Base-by-base conservation (phyloP, 2,113 vertebrate species). In the Pycnonotus jocosus region DNA sequence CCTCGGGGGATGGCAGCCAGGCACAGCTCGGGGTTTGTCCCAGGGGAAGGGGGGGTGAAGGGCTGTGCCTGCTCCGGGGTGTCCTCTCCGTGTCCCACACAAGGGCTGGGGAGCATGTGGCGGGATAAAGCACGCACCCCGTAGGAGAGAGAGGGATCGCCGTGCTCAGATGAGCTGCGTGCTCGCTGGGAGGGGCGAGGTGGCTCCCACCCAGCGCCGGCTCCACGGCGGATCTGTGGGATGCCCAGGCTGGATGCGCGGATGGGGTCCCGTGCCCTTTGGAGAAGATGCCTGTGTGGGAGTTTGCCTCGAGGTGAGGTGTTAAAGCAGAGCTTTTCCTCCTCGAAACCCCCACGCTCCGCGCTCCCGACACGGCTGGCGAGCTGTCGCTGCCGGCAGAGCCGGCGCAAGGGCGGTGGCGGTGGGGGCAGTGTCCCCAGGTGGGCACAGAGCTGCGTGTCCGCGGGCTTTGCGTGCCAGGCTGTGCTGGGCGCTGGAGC, bases 291-390 rank as follows among this genome's bases (percentile, higher is more conserved):
- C 54, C 22, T 31, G 40, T 53, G 85, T 77, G 74, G 92, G 82
- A 82, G 79, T 77, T 95, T 12, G 66, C 45, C 70, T 61, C 4
- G 2, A 25, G 91, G 40, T 61, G 78, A 76, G 50, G 44, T 73
- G 82, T 12, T 80, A 42, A 9, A 69, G 90, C 53, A 42, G 66
- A 95, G 79, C 42, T 76, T 72, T 62, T 61, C 53, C 42, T 88
- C 53, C 70, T 51, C 0, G 1, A 15, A 68, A 24, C 81, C 87
- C 72, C 72, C 44, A 10, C 7, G 5, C 76, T 38, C 42, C 23
- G 58, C 1, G 1, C 45, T 86, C 57, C 40, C 0, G 20, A 27
- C 31, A 9, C 1, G 5, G 57, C 81, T 44, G 4, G 8, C 0
- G 21, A 80, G 51, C 66, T 48, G 57, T 2, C 1, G 27, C 57